phyloP scores from a whole-genome alignment of 2,797 vertebrate species.

The Anabas testudineus region DNA sequence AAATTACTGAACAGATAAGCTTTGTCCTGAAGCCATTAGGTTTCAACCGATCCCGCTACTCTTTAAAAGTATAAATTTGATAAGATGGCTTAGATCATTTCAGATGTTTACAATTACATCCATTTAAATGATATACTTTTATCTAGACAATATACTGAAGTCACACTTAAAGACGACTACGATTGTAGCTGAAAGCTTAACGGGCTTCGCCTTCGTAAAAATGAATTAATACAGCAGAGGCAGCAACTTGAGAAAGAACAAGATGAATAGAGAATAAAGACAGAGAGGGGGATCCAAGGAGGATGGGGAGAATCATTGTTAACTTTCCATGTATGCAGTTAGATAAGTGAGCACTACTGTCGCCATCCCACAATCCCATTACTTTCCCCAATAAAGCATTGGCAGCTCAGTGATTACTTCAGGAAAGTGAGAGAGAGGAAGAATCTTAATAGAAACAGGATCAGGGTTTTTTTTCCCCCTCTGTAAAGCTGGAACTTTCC shows the following conservation, averaged over 20 bases:
- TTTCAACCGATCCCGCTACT: neutral
- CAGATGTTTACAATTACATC: neutral
- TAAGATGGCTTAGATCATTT: neutral
- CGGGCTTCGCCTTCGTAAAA: neutral
- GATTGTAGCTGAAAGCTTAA: neutral
- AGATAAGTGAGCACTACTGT: slow-evolving; percentile 64
- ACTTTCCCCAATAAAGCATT: slow-evolving; percentile 74
- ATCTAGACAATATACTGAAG: too few relatives aligned
- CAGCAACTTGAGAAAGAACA: neutral
- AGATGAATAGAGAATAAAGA: slow-evolving; percentile 29
- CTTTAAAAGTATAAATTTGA: neutral
- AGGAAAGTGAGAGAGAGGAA: slow-evolving; percentile 45
- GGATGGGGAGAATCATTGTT: slow-evolving; percentile 40
- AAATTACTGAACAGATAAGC: neutral
- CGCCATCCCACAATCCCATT: slow-evolving; percentile 68
- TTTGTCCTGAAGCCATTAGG: neutral
- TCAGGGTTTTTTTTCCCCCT: slow-evolving; percentile 21
- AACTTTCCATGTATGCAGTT: slow-evolving; percentile 51
- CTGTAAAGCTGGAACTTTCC: slow-evolving; percentile 26
- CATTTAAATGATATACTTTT: neutral
- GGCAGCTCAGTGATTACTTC: slow-evolving; percentile 76
- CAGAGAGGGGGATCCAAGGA: slow-evolving; percentile 1
- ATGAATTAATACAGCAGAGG: neutral
- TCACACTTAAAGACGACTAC: accelerated
- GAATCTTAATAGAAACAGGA: slow-evolving; percentile 74